Conservation (phyloP, 2,888 invertebrate genomes). For the Syritta pipiens region DNA sequence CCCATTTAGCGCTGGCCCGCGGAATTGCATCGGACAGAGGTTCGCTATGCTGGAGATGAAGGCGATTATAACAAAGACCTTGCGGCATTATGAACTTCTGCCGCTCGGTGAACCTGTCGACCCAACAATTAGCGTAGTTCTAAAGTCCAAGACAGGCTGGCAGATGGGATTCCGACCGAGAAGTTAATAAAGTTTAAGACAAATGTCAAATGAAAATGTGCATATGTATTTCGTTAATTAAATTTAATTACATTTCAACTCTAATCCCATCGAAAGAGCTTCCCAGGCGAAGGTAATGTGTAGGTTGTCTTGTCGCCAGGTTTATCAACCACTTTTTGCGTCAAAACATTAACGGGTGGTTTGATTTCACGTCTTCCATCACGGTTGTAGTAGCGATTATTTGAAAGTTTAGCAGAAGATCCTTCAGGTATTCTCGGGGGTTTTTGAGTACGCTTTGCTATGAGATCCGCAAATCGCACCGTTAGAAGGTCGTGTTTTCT, state of each 20-base stretch:
- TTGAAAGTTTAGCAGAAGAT: neutral
- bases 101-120: constrained; percentile 51
- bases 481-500: neutral
- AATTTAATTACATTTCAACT: neutral
- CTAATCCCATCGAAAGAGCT: neutral
- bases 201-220: constrained; percentile 2
- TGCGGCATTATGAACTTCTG: constrained; percentile 69
- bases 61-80: constrained; percentile 68
- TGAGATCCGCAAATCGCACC: too few relatives aligned
- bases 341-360: too few relatives aligned
- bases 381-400: neutral
- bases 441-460: neutral
- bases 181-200: neutral
- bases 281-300: neutral
- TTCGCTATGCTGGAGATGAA: constrained; percentile 74
- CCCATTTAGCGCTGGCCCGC: constrained; percentile 73
- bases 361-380: neutral
- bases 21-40: constrained; percentile 74
- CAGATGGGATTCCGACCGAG: constrained; percentile 68
- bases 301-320: too few relatives aligned
- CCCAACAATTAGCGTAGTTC: constrained; percentile 61
- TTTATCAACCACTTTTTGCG: too few relatives aligned
- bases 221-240: constrained; percentile 3
- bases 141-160: constrained; percentile 68
- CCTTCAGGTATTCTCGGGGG: neutral